Percentiles rank a stretch among this genome's conserved stretches.
Conservation (phyloP, 1,140 invertebrate genomes). For the Ruditapes philippinarum region DNA sequence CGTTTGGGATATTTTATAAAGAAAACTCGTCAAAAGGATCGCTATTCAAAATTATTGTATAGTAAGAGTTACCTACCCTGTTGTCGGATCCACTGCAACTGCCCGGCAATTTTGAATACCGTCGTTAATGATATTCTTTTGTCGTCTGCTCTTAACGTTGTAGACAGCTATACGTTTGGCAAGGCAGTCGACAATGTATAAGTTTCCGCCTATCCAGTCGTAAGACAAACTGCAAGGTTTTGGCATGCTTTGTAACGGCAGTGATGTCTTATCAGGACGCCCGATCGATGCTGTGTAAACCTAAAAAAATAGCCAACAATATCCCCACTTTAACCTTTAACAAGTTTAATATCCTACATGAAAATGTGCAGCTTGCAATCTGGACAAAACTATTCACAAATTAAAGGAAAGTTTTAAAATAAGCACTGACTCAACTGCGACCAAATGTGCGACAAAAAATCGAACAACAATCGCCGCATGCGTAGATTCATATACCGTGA, state of each 20-base stretch:
- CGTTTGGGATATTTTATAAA: too few relatives aligned
- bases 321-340: too few relatives aligned
- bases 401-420: too few relatives aligned
- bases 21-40: too few relatives aligned
- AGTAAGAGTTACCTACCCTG: slow-evolving; percentile 92
- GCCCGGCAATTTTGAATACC: slow-evolving; percentile 97
- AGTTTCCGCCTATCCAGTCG: slow-evolving; percentile 98
- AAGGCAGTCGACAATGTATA: slow-evolving; percentile 97
- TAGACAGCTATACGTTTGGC: slow-evolving; percentile 97
- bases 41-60: too few relatives aligned
- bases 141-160: slow-evolving; percentile 94
- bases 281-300: slow-evolving; percentile 78
- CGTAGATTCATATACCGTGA: too few relatives aligned
- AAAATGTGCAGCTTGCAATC: too few relatives aligned
- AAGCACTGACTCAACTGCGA: too few relatives aligned
- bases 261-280: slow-evolving; percentile 81
- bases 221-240: slow-evolving; percentile 95
- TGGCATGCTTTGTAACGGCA: slow-evolving; percentile 77
- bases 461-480: too few relatives aligned
- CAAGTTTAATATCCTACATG: too few relatives aligned
- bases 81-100: slow-evolving; percentile 96
- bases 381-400: too few relatives aligned
- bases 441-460: too few relatives aligned
- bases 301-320: slow-evolving; percentile 68
- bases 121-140: slow-evolving; percentile 93